Percentiles rank a stretch among this genome's conserved stretches.
phyloP scores from a whole-genome alignment of 2,888 invertebrate genomes.

The Synanthedon myopaeformis region DNA sequence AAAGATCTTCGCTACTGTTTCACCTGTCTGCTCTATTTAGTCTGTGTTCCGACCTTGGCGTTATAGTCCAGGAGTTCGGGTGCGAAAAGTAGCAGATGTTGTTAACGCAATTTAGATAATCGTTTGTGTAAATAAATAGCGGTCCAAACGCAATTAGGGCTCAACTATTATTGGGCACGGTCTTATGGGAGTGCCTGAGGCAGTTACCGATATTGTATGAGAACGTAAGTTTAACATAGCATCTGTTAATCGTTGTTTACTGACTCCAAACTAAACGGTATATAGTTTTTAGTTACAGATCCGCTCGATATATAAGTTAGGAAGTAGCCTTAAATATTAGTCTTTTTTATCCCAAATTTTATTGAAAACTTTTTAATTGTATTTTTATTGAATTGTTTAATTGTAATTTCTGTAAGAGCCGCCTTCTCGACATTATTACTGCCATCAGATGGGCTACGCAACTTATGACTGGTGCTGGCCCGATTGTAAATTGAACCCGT shows the following conservation, averaged over 20 bases:
- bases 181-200: conserved; percentile 11
- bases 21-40: conserved; percentile 11
- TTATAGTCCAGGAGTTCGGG: conserved; percentile 28
- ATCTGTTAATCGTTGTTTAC: conserved; percentile 34
- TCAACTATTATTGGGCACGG: conserved; percentile 28
- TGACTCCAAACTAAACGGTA: conserved; percentile 4
- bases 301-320: no score
- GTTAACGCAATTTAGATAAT: conserved; percentile 65
- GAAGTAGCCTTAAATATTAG: no score
- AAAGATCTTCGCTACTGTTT: background rate
- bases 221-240: conserved; percentile 30
- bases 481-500: no score
- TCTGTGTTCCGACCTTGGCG: conserved; percentile 24
- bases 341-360: no score
- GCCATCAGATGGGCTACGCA: no score
- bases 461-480: no score
- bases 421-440: no score
- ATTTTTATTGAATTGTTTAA: no score
- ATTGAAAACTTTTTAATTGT: no score
- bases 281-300: no score
- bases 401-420: no score
- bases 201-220: conserved; percentile 24
- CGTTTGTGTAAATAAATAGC: conserved; percentile 65
- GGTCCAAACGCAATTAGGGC: conserved; percentile 57
- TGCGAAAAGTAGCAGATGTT: conserved; percentile 62